Evolutionary conservation across 2,888 invertebrate species (phyloP).

Genomic region (Andricus quercusramuli): DNA sequence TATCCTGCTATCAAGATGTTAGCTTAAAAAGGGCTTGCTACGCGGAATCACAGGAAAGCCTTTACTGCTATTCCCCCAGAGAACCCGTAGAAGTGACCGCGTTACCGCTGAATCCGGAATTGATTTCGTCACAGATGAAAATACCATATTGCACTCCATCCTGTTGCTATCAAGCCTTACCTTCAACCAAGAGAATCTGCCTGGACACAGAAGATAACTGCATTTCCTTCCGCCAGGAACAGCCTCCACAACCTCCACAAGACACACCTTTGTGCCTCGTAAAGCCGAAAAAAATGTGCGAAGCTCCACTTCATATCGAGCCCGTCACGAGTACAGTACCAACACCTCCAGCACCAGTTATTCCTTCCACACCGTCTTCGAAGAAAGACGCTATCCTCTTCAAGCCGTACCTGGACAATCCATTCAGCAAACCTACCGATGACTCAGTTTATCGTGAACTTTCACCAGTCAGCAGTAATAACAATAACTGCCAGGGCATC

Average conservation of each 20-base stretch:
- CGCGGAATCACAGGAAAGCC: slow-evolving; percentile 57
- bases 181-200: slow-evolving; percentile 66
- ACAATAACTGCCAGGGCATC: slow-evolving; percentile 70
- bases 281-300: slow-evolving; percentile 69
- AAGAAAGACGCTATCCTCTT: slow-evolving; percentile 87
- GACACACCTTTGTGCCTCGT: slow-evolving; percentile 78
- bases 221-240: slow-evolving; percentile 57
- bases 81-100: slow-evolving; percentile 57
- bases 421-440: slow-evolving; percentile 79
- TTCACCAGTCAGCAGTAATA: slow-evolving; percentile 58
- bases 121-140: slow-evolving; percentile 54
- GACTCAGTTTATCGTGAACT: slow-evolving; percentile 39
- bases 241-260: slow-evolving; percentile 73
- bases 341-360: slow-evolving; percentile 60
- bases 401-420: slow-evolving; percentile 87
- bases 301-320: slow-evolving; percentile 58
- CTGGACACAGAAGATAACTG: slow-evolving; percentile 58
- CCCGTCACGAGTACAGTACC: slow-evolving; percentile 67
- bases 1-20: slow-evolving; percentile 62
- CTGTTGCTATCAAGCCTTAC: slow-evolving; percentile 64
- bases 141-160: slow-evolving; percentile 61
- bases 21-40: slow-evolving; percentile 60
- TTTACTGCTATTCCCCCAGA: slow-evolving; percentile 67
- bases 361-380: slow-evolving; percentile 70
- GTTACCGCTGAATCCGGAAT: not conserved